Percentiles rank a stretch among this genome's conserved stretches.
These are phyloP conservation scores for Gambusia yucatana DNA, from an alignment of 2,797 vertebrate species.

Conservation along the genomic window DNA sequence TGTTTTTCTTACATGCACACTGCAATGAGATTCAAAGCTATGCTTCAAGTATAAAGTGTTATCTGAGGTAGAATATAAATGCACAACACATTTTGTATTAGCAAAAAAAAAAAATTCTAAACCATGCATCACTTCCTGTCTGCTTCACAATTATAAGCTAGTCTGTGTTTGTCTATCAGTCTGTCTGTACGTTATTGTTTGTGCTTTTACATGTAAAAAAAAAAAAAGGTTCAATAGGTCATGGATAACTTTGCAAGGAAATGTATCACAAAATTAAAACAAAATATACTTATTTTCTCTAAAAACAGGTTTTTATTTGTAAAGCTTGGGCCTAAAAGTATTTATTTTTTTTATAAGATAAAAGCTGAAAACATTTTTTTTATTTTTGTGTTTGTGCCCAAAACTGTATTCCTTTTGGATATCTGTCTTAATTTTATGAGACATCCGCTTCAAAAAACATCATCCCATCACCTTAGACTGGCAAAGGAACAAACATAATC, in stretches of 20 bases:
- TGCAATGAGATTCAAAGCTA: neutral
- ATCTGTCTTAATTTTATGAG: constrained; percentile 11
- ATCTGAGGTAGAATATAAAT: neutral
- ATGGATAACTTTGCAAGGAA: neutral
- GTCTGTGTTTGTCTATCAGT: neutral
- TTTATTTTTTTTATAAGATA: neutral
- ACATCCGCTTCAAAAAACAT: constrained; percentile 1
- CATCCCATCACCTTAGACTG: constrained; percentile 5
- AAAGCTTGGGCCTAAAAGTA: neutral
- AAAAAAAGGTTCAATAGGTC: neutral
- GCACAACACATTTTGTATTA: neutral
- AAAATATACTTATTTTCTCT: neutral
- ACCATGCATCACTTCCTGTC: neutral
- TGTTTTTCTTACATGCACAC: neutral
- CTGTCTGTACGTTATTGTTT: neutral
- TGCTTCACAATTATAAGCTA: neutral
- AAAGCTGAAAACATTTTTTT: neutral
- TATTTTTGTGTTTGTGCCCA: neutral
- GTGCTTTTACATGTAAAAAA: neutral
- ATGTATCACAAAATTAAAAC: neutral
- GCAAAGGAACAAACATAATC: neutral
- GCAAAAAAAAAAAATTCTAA: neutral
- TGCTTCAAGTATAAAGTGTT: neutral
- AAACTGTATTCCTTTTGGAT: neutral
- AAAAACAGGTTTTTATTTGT: neutral